A percentile compares a stretch with the other conserved stretches of the same genome.
Conservation (phyloP, 2,113 vertebrate genomes). For the Rhabdornis inornatus region DNA sequence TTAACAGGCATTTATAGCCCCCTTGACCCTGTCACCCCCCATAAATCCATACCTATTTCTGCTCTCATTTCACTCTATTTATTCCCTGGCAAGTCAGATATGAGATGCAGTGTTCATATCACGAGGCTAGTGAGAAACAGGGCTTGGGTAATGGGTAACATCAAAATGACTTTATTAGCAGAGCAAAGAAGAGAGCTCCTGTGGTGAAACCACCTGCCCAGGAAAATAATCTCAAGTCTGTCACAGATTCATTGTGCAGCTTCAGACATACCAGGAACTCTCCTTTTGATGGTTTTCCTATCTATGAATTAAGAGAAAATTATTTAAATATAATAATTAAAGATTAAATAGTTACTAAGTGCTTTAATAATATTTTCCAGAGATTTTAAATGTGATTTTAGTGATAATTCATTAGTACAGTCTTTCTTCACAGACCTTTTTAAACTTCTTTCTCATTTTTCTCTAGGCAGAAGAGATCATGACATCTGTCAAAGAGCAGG, state of each 20-base stretch:
- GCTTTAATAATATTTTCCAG: background rate
- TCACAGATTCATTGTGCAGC: background rate
- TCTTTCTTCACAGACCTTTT: background rate
- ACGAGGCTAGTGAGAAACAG: slow-evolving; percentile 1
- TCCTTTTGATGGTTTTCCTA: background rate
- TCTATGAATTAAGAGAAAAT: background rate
- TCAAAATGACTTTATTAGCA: slow-evolving; percentile 40
- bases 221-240: background rate
- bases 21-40: slow-evolving; percentile 34
- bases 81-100: slow-evolving; percentile 3
- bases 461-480: slow-evolving; percentile 44
- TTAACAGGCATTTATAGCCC: slow-evolving; percentile 29
- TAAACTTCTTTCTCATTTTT: background rate
- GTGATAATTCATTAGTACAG: background rate
- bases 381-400: background rate
- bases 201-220: background rate
- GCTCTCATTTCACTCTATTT: slow-evolving; percentile 36
- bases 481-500: slow-evolving; percentile 71
- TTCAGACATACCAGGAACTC: background rate
- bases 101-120: background rate
- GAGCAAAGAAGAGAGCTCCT: background rate
- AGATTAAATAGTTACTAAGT: background rate
- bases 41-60: slow-evolving; percentile 41
- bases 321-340: no score
- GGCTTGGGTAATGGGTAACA: background rate